Percentiles rank a stretch among this genome's conserved stretches.
Evolutionary conservation across 2,113 vertebrate genomes (phyloP).

Genomic region (Nicator chloris): DNA sequence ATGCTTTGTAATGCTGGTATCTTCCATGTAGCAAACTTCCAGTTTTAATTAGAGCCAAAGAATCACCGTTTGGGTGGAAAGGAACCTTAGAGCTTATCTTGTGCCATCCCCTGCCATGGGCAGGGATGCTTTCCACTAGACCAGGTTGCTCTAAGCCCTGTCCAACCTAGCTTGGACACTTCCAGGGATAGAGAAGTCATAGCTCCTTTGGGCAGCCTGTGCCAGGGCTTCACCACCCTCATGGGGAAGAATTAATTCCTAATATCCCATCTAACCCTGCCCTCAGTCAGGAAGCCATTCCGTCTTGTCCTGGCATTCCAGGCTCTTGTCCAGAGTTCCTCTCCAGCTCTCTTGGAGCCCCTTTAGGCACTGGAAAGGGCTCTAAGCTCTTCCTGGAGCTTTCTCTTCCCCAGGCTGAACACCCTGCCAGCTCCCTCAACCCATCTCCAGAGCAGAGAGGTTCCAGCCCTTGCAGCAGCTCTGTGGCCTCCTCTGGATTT

Average conservation of each 20-base stretch:
- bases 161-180: neutral
- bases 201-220: neutral
- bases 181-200: neutral
- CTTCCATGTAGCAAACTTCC: neutral
- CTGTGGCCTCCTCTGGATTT: neutral
- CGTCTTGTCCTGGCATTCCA: neutral
- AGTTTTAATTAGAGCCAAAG: neutral
- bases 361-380: neutral
- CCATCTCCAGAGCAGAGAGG: neutral
- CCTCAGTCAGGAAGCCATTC: neutral
- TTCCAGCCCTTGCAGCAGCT: neutral
- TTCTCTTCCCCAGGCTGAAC: neutral
- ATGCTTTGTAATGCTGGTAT: neutral
- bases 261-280: neutral
- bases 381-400: neutral
- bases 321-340: neutral
- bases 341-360: neutral
- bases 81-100: neutral
- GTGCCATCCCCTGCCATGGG: neutral
- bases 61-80: neutral
- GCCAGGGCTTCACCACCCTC: neutral
- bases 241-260: neutral
- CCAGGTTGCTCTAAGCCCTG: neutral
- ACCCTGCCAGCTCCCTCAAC: neutral
- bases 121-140: neutral